phyloP scores from a whole-genome alignment of 1,140 invertebrate genomes.

The Drosophila athabasca region DNA sequence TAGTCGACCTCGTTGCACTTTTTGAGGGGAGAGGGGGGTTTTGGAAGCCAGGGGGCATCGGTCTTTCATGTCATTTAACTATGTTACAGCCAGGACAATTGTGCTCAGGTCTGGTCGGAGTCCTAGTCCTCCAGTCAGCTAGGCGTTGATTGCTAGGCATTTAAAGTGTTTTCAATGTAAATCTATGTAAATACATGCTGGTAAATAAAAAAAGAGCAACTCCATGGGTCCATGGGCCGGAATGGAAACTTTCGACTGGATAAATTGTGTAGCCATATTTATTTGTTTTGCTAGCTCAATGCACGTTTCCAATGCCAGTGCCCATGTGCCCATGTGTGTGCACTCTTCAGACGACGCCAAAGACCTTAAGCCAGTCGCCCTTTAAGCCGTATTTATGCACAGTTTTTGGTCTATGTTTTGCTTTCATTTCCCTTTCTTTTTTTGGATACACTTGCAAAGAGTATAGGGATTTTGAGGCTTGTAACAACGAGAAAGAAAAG shows the following conservation, averaged over 20 bases:
- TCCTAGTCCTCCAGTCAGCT: background rate
- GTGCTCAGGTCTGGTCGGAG: slow-evolving; percentile 8
- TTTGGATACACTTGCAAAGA: slow-evolving; percentile 2
- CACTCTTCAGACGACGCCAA: slow-evolving; percentile 40
- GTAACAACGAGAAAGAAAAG: no score
- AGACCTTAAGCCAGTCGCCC: slow-evolving; percentile 52
- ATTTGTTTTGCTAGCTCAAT: slow-evolving; percentile 18
- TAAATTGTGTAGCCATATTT: slow-evolving; percentile 36
- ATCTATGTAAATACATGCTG: slow-evolving; percentile 59
- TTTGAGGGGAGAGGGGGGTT: slow-evolving; percentile 18
- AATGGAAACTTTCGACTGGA: slow-evolving; percentile 36
- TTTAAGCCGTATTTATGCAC: slow-evolving; percentile 53
- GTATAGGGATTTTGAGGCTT: no score
- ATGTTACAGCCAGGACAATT: slow-evolving; percentile 54
- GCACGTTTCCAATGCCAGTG: no score
- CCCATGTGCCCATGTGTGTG: slow-evolving; percentile 21
- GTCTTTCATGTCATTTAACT: slow-evolving; percentile 78
- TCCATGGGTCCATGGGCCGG: background rate
- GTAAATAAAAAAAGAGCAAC: slow-evolving; percentile 38
- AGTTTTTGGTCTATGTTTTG: slow-evolving; percentile 38
- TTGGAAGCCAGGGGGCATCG: slow-evolving; percentile 44
- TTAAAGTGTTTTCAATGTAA: slow-evolving; percentile 66
- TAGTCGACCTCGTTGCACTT: slow-evolving; percentile 72
- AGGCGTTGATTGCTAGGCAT: slow-evolving; percentile 57
- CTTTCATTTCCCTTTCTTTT: slow-evolving; percentile 36